phyloP scores from a whole-genome alignment of 2,888 invertebrate genomes.

The Poecilobothrus nobilitatus region DNA sequence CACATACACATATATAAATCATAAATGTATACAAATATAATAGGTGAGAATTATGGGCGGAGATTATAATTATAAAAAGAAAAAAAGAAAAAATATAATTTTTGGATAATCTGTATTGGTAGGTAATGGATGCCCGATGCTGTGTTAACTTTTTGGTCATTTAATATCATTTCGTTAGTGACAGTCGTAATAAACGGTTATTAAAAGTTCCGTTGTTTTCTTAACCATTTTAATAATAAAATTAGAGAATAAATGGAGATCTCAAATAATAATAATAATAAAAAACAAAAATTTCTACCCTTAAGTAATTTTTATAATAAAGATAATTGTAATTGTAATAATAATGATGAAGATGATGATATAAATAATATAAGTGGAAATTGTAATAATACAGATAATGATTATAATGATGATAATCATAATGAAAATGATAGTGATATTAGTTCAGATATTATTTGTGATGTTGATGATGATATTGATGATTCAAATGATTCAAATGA shows the following conservation, averaged over 20 bases:
- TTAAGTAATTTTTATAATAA: not conserved
- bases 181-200: not conserved
- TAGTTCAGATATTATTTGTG: conserved; percentile 25
- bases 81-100: not conserved
- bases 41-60: conserved; percentile 1
- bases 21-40: not conserved
- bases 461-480: conserved; percentile 22
- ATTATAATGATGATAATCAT: not conserved
- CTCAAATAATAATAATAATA: not conserved
- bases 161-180: not conserved
- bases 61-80: not conserved
- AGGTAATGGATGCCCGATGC: not conserved
- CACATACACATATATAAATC: not conserved
- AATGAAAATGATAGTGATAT: conserved; percentile 19
- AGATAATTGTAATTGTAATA: not conserved
- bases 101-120: not conserved
- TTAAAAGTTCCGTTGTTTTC: not conserved
- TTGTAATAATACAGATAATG: not conserved
- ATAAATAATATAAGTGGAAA: not conserved
- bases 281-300: not conserved
- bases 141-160: not conserved
- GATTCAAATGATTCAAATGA: not conserved
- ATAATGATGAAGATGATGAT: not conserved
- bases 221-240: too few relatives aligned
- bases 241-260: not conserved